These are phyloP conservation scores for Eristalinus aeneus DNA, from an alignment of 2,888 invertebrate genomes.

Conservation along the genomic window DNA sequence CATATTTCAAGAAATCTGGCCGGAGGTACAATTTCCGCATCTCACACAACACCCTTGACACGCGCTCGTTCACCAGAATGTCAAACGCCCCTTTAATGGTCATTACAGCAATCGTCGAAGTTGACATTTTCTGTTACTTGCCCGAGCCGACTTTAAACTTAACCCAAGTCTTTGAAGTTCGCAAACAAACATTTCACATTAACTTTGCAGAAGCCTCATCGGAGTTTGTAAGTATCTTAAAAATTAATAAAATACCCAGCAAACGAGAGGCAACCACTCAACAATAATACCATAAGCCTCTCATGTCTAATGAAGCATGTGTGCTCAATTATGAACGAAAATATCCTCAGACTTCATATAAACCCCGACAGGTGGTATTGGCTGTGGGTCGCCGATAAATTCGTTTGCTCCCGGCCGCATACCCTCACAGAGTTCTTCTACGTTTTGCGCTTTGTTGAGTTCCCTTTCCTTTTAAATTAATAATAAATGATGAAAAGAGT, in stretches of 20 bases:
- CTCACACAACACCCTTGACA: background rate
- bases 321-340: constrained; percentile 21
- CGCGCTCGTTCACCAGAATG: background rate
- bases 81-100: background rate
- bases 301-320: background rate
- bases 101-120: background rate
- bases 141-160: background rate
- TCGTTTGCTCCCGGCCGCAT: constrained; percentile 1
- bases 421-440: no score
- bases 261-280: background rate
- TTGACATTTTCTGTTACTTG: background rate
- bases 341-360: constrained; percentile 3
- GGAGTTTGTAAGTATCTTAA: background rate
- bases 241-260: background rate
- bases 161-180: background rate
- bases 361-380: constrained; percentile 7
- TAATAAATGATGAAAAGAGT: constrained; percentile 22
- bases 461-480: constrained; percentile 15
- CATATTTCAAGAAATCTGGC: background rate
- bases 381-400: background rate
- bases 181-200: background rate
- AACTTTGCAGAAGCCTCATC: background rate
- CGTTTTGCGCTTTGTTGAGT: background rate
- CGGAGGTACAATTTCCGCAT: background rate
- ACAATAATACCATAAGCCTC: background rate